phyloP scores from a whole-genome alignment of 2,113 vertebrate species.

The Thinocorus orbignyianus region DNA sequence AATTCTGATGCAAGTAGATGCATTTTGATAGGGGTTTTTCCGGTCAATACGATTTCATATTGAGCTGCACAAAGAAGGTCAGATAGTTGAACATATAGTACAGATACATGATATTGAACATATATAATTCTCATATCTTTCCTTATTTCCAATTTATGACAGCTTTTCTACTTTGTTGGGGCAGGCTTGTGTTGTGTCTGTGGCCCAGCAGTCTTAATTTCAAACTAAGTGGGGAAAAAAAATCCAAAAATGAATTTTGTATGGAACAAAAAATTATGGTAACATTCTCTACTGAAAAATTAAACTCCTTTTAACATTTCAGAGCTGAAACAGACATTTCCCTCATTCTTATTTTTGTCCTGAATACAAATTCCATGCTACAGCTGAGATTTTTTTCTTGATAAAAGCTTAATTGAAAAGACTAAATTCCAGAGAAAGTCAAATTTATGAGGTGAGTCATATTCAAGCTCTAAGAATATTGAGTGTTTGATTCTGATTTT shows the following conservation, averaged over 20 bases:
- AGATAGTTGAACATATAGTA: too few species aligned
- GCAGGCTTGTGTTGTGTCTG: background rate
- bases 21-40: background rate
- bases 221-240: background rate
- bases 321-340: background rate
- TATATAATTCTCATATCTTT: background rate
- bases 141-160: background rate
- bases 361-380: background rate
- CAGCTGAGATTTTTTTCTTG: background rate
- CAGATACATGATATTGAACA: background rate
- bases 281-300: background rate
- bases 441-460: constrained; percentile 8
- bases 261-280: background rate
- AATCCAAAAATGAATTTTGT: background rate
- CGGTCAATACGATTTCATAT: background rate
- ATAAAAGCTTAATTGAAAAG: background rate
- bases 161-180: background rate
- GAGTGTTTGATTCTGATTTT: background rate
- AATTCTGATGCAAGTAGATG: background rate
- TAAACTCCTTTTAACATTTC: background rate
- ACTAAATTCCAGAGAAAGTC: background rate
- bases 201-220: background rate
- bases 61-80: background rate
- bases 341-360: background rate
- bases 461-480: constrained; percentile 1